Evolutionary conservation across 2,113 vertebrate species (phyloP), one percentile per base, ranked within the genome.

Genomic region (Ursus arctos): DNA sequence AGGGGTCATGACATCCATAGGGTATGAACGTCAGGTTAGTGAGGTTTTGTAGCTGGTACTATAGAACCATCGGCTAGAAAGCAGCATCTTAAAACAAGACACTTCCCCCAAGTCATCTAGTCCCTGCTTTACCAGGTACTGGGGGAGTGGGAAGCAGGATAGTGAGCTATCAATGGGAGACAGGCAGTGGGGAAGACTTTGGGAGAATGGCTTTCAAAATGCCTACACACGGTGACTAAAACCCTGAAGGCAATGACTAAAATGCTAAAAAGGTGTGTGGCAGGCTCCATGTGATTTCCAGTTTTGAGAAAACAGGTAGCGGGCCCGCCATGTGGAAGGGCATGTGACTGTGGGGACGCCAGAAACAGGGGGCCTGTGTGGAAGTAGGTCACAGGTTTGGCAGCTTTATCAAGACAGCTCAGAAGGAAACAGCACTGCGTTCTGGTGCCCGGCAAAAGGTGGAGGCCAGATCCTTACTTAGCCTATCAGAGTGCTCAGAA

Each of bases 341-440:
- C 80, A 7, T 9, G 63, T 88, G 93, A 22, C 1, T 33, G 18
- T 53, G n/a, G 36, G 31, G 88, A n/a, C 55, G n/a, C 84, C 7
- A 24, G 65, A 49, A 57, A 31, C 57, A 11, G 43, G 10, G 21
- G n/a, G 31, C 82, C 86, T 24, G 28, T 19, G 53, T 71, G 72
- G 43, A 91, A 82, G 67, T 88, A 51, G 94, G 93, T 88, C 93
- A 61, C 2, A n/a, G 94, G 33, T 33, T 76, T 81, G 80, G 63
- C 80, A 53, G 81, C 53, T 55, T 2, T 15, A 10, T 59, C 83
- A 49, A 3, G 49, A 82, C n/a, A 71, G 81, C 84, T 71, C 57
- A 7, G 47, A 72, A 94, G 65, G 59, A 61, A 72, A 47, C 10
- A 22, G 36, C 10, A 2, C 7, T 3, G 55, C 0, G 4, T 22